Percentiles rank a stretch among this genome's conserved stretches.
phyloP scores from a whole-genome alignment of 2,888 invertebrate genomes.

The Thymelicus sylvestris region DNA sequence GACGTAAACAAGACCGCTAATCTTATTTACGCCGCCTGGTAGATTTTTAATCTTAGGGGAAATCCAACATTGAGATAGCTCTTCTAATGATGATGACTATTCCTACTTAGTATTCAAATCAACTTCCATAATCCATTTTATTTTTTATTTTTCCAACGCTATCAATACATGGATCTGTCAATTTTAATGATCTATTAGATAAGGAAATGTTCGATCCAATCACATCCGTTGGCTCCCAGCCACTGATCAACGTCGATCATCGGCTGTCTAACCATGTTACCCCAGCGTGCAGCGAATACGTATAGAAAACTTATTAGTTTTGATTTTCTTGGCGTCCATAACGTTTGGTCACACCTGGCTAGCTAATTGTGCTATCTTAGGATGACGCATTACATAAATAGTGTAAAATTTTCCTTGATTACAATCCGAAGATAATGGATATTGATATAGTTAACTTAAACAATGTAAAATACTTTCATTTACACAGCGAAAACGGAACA shows the following conservation, averaged over 20 bases:
- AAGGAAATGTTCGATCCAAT: background rate
- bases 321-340: constrained; percentile 8
- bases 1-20: too few relatives aligned
- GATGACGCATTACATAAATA: constrained; percentile 11
- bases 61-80: too few relatives aligned
- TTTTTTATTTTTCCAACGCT: background rate
- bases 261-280: background rate
- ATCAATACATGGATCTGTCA: background rate
- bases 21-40: too few relatives aligned
- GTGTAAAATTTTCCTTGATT: constrained; percentile 1
- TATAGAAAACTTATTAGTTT: background rate
- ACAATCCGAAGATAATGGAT: background rate
- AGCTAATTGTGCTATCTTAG: constrained; percentile 9
- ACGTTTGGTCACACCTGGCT: constrained; percentile 6
- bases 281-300: background rate
- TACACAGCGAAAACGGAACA: too few relatives aligned
- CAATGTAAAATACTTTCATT: background rate
- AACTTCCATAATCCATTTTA: too few relatives aligned
- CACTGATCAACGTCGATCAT: constrained; percentile 1
- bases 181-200: constrained; percentile 2
- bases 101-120: too few relatives aligned
- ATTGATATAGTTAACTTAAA: background rate
- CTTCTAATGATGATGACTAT: too few relatives aligned
- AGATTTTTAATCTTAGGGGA: too few relatives aligned
- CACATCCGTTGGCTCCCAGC: background rate